Evolutionary conservation across 2,797 vertebrate species (phyloP).

Genomic region (Eupleurogrammus muticus): DNA sequence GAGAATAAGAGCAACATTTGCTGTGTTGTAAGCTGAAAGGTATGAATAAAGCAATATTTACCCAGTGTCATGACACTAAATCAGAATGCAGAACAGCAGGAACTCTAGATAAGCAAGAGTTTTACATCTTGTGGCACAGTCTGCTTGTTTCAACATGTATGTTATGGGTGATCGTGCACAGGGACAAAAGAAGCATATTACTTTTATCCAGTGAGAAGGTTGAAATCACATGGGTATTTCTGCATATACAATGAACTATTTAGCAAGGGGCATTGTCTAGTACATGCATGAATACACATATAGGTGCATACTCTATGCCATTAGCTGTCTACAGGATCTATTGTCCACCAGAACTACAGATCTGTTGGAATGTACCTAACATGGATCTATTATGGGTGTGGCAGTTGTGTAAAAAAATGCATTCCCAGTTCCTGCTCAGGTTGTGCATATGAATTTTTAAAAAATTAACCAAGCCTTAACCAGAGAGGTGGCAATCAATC

Average conservation of each 20-base stretch:
- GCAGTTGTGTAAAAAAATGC: not conserved
- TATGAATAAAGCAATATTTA: conserved; percentile 45
- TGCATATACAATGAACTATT: not conserved
- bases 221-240: too few relatives aligned
- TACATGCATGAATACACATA: not conserved
- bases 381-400: not conserved
- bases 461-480: not conserved
- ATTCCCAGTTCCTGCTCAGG: too few relatives aligned
- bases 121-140: conserved; percentile 13
- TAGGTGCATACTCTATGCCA: not conserved
- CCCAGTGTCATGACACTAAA: conserved; percentile 43
- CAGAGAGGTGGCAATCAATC: not conserved
- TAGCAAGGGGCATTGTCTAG: not conserved
- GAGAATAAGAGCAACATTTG: conserved; percentile 17
- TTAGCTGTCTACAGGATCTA: too few relatives aligned
- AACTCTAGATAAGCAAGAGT: conserved; percentile 33
- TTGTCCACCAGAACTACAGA: too few relatives aligned
- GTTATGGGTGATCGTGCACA: conserved; percentile 6
- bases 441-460: too few relatives aligned
- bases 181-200: conserved; percentile 10
- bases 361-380: not conserved
- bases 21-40: conserved; percentile 36
- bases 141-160: conserved; percentile 1
- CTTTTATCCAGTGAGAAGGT: not conserved
- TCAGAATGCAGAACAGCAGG: conserved; percentile 22